Evolutionary conservation across 2,113 vertebrate species (phyloP).

Genomic region (Bufo gargarizans): DNA sequence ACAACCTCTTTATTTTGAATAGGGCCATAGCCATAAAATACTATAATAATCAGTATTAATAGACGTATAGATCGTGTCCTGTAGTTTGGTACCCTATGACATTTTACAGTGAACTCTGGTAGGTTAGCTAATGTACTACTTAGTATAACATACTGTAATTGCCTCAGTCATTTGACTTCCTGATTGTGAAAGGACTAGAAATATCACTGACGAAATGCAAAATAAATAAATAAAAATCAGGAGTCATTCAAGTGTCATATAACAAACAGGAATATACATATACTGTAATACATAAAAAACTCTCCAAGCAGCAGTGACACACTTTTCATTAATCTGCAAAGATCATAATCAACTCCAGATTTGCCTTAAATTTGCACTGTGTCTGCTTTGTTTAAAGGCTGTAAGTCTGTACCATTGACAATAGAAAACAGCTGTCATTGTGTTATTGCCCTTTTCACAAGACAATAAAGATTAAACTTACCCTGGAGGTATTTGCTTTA

Average conservation of each 20-base stretch:
- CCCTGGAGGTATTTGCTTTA: not conserved
- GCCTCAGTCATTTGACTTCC: not conserved
- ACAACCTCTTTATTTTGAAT: too few species aligned
- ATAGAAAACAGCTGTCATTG: not conserved
- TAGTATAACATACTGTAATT: not conserved
- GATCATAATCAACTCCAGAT: not conserved
- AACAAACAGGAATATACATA: not conserved
- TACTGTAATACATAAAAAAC: not conserved
- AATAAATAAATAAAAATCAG: not conserved
- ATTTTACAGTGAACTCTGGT: not conserved
- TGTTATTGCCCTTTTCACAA: not conserved
- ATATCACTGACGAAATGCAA: not conserved
- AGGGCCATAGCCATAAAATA: too few species aligned
- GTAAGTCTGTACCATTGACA: not conserved
- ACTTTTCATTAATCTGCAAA: not conserved
- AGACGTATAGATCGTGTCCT: not conserved
- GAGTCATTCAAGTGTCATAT: not conserved
- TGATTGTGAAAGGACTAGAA: not conserved
- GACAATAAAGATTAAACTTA: conserved; percentile 18
- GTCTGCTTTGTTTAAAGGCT: not conserved
- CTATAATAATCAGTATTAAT: not conserved
- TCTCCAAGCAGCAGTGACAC: not conserved
- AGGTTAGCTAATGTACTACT: not conserved
- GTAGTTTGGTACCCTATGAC: not conserved
- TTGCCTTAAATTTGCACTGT: not conserved